Evolutionary conservation across 1,140 invertebrate genomes (phyloP).

Genomic region (Apis mellifera): DNA sequence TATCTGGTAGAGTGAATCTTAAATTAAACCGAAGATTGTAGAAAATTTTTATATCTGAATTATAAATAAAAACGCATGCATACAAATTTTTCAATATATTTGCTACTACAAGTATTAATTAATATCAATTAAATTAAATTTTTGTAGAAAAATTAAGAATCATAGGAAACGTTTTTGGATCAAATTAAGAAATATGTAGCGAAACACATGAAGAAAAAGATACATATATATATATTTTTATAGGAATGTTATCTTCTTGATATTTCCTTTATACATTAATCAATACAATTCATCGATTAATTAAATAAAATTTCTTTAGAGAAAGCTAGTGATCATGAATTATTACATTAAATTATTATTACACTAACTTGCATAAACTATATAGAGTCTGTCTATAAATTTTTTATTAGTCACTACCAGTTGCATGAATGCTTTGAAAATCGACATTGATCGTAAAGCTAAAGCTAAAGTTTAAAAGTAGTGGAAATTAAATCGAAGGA

Average conservation of each 20-base stretch:
- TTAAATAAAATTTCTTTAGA: not conserved
- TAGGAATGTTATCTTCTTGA: not conserved
- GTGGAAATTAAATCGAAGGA: not conserved
- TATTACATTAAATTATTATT: not conserved
- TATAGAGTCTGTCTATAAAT: not conserved
- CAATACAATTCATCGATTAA: not conserved
- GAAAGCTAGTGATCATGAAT: not conserved
- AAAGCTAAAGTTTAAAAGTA: not conserved
- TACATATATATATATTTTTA: not conserved
- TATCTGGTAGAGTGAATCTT: not conserved
- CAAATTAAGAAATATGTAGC: not conserved
- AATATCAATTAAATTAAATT: not conserved
- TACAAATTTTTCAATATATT: not conserved
- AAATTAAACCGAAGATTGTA: not conserved
- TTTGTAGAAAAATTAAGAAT: not conserved
- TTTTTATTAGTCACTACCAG: constrained; percentile 1
- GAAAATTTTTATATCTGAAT: too few relatives aligned
- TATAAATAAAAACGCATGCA: too few relatives aligned
- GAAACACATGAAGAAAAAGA: not conserved
- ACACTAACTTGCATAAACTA: not conserved
- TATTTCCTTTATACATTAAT: not conserved
- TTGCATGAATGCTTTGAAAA: not conserved
- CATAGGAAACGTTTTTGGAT: too few relatives aligned
- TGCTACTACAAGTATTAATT: not conserved
- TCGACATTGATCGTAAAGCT: not conserved